phyloP scores from a whole-genome alignment of 2,113 vertebrate genomes.

The Sturnira hondurensis region DNA sequence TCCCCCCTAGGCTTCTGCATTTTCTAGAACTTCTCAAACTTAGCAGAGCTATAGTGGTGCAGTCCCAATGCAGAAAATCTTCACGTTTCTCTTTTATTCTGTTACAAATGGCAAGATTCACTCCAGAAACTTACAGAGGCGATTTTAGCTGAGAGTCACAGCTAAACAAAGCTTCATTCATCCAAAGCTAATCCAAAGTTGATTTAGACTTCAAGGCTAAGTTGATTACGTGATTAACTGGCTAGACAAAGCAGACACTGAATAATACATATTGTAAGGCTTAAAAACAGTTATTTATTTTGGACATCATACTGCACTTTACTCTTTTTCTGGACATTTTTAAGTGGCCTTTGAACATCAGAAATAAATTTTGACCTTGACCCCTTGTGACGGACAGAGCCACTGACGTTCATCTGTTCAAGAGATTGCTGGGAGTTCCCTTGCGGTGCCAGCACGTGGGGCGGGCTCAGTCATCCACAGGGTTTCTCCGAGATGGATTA shows the following conservation, averaged over 20 bases:
- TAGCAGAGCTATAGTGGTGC: not conserved
- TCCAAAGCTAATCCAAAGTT: not conserved
- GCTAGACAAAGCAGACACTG: not conserved
- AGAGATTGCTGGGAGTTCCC: not conserved
- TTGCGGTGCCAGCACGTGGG: not conserved
- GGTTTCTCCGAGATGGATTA: not conserved
- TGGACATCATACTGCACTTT: not conserved
- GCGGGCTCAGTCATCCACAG: accelerated
- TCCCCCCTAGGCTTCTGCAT: not conserved
- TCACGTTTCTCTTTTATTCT: not conserved
- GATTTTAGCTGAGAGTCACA: not conserved
- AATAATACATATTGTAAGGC: not conserved
- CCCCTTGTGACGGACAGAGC: not conserved
- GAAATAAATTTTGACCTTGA: not conserved
- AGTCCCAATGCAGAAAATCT: not conserved
- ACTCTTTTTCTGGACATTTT: not conserved
- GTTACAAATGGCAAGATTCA: not conserved
- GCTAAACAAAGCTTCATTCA: not conserved
- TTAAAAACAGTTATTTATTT: constrained; percentile 4
- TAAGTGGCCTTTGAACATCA: not conserved
- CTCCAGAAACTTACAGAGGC: not conserved
- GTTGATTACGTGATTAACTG: not conserved
- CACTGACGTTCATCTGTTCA: not conserved
- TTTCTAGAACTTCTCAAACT: not conserved
- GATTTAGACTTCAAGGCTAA: constrained; percentile 26